A percentile compares a stretch with the other conserved stretches of the same genome.
Conservation (phyloP, 2,797 vertebrate species). For the Pempheris klunzingeri region DNA sequence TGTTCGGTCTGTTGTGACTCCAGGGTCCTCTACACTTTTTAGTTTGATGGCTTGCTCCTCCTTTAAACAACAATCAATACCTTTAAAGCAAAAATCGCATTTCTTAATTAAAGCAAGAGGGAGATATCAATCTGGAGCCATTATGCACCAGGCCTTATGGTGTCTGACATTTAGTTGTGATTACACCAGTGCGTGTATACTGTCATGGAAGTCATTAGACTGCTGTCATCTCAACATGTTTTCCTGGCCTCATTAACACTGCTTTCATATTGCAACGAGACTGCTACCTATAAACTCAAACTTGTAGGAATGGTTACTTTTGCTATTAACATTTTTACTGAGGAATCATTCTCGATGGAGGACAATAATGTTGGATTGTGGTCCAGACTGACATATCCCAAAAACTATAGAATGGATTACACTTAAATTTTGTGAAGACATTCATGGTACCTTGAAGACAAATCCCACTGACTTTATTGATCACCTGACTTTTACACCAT, state of each 20-base stretch:
- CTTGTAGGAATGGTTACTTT: conserved; percentile 34
- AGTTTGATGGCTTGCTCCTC: conserved; percentile 77
- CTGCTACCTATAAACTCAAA: conserved; percentile 47
- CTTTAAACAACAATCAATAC: conserved; percentile 85
- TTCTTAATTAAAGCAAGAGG: conserved; percentile 86
- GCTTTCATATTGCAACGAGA: conserved; percentile 59
- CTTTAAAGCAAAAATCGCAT: conserved; percentile 84
- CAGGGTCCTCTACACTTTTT: conserved; percentile 71
- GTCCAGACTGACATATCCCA: background rate
- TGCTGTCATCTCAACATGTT: conserved; percentile 86
- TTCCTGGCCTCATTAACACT: conserved; percentile 80
- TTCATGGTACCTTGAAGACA: background rate
- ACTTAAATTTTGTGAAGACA: background rate
- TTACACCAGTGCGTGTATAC: conserved; percentile 84
- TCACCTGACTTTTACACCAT: background rate
- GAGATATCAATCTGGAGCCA: conserved; percentile 85
- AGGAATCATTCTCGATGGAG: conserved; percentile 8
- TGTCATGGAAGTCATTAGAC: conserved; percentile 86
- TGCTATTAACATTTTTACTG: conserved; percentile 34
- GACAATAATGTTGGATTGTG: background rate
- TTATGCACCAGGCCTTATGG: conserved; percentile 85
- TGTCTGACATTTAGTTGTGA: conserved; percentile 88
- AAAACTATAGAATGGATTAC: background rate
- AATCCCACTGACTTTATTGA: background rate
- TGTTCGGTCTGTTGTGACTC: conserved; percentile 59